These are phyloP conservation scores for Phalacrocorax aristotelis DNA, from an alignment of 2,113 vertebrate genomes.

Conservation along the genomic window DNA sequence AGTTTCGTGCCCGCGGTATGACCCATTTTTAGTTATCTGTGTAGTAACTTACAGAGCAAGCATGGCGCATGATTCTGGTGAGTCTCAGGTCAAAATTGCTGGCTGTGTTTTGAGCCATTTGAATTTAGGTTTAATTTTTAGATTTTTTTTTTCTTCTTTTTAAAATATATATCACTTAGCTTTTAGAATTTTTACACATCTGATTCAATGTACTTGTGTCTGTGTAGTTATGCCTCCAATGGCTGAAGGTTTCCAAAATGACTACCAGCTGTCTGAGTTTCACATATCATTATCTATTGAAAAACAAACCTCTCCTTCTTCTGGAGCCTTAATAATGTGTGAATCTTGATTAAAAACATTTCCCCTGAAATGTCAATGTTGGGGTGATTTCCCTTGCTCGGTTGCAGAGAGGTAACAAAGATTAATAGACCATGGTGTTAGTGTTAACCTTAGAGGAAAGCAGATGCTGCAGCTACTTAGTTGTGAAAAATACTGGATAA, in stretches of 20 bases:
- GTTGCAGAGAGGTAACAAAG: not conserved
- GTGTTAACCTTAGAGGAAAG: not conserved
- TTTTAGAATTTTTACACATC: not conserved
- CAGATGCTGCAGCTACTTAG: not conserved
- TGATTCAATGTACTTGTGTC: rapidly evolving
- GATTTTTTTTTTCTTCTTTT: not conserved
- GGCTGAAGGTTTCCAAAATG: not conserved
- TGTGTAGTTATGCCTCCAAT: not conserved
- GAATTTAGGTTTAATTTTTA: not conserved
- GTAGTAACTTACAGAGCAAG: not conserved
- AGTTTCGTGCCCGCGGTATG: not conserved
- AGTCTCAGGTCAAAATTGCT: not conserved
- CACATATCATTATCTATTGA: not conserved
- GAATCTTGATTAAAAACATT: not conserved
- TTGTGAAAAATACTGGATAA: not conserved
- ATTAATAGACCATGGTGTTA: not conserved
- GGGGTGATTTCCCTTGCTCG: not conserved
- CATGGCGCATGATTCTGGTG: rapidly evolving
- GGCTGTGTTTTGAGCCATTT: not conserved
- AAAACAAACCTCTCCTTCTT: not conserved
- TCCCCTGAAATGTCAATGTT: not conserved
- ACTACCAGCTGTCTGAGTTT: not conserved
- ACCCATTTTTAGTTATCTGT: not conserved
- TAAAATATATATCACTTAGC: not conserved
- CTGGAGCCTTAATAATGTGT: not conserved